Evolutionary conservation across 2,888 invertebrate species (phyloP), one percentile per base, ranked within the genome.

Genomic region (Melieria omissa): DNA sequence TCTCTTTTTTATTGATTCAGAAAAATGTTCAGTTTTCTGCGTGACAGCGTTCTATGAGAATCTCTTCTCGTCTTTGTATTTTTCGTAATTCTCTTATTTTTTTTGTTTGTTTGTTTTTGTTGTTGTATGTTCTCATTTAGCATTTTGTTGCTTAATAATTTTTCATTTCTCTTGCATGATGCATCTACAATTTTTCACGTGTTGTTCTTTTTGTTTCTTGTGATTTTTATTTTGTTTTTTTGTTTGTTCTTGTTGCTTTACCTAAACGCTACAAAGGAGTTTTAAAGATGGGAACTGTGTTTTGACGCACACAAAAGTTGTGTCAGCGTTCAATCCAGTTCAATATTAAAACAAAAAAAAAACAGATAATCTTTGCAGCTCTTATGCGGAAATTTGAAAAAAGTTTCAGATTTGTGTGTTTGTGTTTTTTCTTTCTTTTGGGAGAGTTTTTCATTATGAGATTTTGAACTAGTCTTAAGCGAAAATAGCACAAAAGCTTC

Each of bases 1-100:
- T 81, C 78, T 80, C 29, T 29, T 29, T 80, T 84, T 84, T 84
- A 84, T 84, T 84, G 82, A 85, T 83, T 85, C 84, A 85, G 85
- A 85, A 85, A 85, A 81, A 84, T 82, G 81, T 73, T 80, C 78
- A 80, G 75, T 79, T 79, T 78, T 80, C 79, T 80, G 76, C 78
- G 77, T 80, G 78, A 79, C 79, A 79, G 76, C 73, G 74, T 75
- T 74, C 79, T 75, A 29, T 29, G 29, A 29, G 29, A 29, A 29
- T 29, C 29, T 29, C 29, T 29, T 29, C 29, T 75, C 60, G 72
- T 76, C 70, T 70, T 10, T 68, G 66, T 74, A 72, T 71, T 71
- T 47, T 57, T 45, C 68, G 73, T 74, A 10, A 62, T 74, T 14
- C 60, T 67, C 71, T 65, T 9, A 66, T 74, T 69, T 69, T 74